Base-by-base conservation (phyloP, 1,140 invertebrate genomes). In the Agrypnia vestita region DNA sequence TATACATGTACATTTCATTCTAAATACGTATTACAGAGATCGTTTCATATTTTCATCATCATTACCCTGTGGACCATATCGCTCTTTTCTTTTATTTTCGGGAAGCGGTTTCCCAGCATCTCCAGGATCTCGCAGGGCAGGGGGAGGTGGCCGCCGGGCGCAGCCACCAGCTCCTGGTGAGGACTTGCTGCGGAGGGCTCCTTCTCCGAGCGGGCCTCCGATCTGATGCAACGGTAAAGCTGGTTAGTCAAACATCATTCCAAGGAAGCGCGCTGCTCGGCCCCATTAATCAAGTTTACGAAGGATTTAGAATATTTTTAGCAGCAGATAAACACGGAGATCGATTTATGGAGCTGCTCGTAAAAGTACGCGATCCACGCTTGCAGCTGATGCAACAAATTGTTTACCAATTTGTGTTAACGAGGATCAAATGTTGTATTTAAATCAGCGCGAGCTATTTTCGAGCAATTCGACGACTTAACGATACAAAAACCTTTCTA, bases 21-120 rank as follows among this genome's bases (percentile, higher is more conserved):
- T 3, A 61, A 19, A 15, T n/a, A 61, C 3, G 56, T 17, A 17
- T 13, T 0, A 12, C 8, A 51, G 49, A 51, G 8, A 4, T 13
- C 3, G n/a, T 12, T 4, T 9, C 3, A 51, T 51, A 12, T 51
- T 51, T 3, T 51, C 1, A 51, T 13, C 25, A 71, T 11, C n/a
- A n/a, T 84, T 92, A 93, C 92, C 91, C 91, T 91, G 49, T 92
- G 90, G 67, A 92, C 88, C 81, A 88, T 89, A 69, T 92, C 91
- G 49, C 91, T 88, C 76, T 89, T 89, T 72, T 90, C 90, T 82
- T 89, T 91, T 19, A 92, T 86, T 76, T 88, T 87, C 1, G 89
- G 89, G 75, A 89, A 90, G 0, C 84, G 81, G 69, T 88, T 91
- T 55, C 89, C 90, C 43, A 92, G 85, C 84, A 87, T 91, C 76